Percentiles rank a stretch among this genome's conserved stretches.
phyloP scores from a whole-genome alignment of 2,888 invertebrate genomes.

The Ischnus inquisitorius region DNA sequence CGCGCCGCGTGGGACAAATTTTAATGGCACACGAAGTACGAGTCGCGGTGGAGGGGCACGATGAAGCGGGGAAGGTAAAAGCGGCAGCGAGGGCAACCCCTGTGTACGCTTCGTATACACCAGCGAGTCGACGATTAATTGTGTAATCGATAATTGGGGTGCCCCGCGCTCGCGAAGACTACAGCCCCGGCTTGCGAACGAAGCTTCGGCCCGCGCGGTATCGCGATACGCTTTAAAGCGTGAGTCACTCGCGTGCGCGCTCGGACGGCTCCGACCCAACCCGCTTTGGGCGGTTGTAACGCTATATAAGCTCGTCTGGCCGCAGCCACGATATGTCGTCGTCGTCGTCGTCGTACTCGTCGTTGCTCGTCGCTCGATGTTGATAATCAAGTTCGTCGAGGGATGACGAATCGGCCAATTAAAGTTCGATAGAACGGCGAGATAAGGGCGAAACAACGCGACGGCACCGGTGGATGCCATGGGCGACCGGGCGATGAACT shows the following conservation, averaged over 20 bases:
- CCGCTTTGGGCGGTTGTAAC: background rate
- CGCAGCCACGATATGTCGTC: slow-evolving; percentile 79
- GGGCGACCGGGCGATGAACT: slow-evolving; percentile 71
- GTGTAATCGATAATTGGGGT: slow-evolving; percentile 81
- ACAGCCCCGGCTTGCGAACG: slow-evolving; percentile 54
- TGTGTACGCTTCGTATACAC: slow-evolving; percentile 36
- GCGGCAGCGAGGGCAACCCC: slow-evolving; percentile 32
- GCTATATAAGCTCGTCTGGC: slow-evolving; percentile 39
- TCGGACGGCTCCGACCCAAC: slow-evolving; percentile 59
- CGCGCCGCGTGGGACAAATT: slow-evolving; percentile 62
- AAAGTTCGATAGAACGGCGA: slow-evolving; percentile 83
- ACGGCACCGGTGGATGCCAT: slow-evolving; percentile 30
- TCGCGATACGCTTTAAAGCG: slow-evolving; percentile 80
- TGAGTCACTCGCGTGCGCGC: slow-evolving; percentile 83
- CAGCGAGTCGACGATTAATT: slow-evolving; percentile 78
- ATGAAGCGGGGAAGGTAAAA: slow-evolving; percentile 53
- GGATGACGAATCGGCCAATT: slow-evolving; percentile 85
- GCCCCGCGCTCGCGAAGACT: slow-evolving; percentile 66
- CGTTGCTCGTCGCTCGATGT: slow-evolving; percentile 77
- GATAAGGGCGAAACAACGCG: slow-evolving; percentile 80
- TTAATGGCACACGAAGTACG: slow-evolving; percentile 54
- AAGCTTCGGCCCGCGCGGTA: slow-evolving; percentile 62
- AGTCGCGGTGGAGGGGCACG: slow-evolving; percentile 12
- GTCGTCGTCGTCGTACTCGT: no score
- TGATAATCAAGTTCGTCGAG: slow-evolving; percentile 84